Base-by-base conservation (phyloP, 2,113 vertebrate genomes). In the Tor tambroides region DNA sequence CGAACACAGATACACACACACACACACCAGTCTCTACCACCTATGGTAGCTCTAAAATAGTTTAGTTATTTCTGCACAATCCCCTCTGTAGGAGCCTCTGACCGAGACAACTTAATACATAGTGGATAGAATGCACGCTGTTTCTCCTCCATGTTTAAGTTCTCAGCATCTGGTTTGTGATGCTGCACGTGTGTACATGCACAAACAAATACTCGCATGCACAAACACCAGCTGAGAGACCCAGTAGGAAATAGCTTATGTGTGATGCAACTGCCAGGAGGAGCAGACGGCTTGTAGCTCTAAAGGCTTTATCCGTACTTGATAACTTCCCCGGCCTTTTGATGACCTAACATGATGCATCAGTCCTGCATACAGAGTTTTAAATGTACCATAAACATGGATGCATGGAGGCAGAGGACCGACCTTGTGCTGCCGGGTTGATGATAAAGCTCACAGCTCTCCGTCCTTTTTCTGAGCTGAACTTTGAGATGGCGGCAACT, bases 401-500 rank as follows among this genome's bases (percentile, higher is more conserved):
- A 85, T 87, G 92, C 90, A 91, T 89, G 89, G 72, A 81, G 91
- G 89, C 77, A 71, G 83, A 87, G 6, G 71, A 85, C 87, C 89
- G 92, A 91, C 92, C 92, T 91, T 92, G 91, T 89, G 89, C 90
- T 15, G 88, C 80, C 79, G 63, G 85, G 84, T 86, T 94, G 83
- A 92, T 92, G 91, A 89, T 92, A 43, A 91, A 91, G 86, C 90
- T 89, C 71, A n/a, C 92, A 88, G 83, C 63, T 28, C 23, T 51
- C 54, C n/a, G 19, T 54, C 71, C 74, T 77, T 21, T 87, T 83
- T 74, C 12, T 56, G 80, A 84, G 23, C 17, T 14, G 38, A 59
- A 51, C 35, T 75, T 75, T 88, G 87, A 82, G 49, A 38, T 76
- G 78, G 41, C n/a, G 82, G 81, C 49, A 86, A 63, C 56, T 41